A percentile compares a stretch with the other conserved stretches of the same genome.
These are phyloP conservation scores for Agrochola litura DNA, from an alignment of 2,888 invertebrate species.

Conservation along the genomic window DNA sequence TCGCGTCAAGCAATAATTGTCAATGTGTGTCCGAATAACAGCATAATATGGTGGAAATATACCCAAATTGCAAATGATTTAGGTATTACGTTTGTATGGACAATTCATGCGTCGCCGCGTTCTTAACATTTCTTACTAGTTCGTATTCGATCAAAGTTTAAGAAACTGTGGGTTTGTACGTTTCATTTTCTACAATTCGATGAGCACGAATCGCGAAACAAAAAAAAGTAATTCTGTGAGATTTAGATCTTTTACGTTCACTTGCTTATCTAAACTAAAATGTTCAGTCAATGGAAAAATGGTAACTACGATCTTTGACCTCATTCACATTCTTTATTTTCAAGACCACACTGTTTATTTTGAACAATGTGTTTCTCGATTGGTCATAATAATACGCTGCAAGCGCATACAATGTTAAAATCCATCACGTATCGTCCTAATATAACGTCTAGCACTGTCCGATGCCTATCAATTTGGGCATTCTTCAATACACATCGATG, in stretches of 20 bases:
- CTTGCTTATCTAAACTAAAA: conserved; percentile 43
- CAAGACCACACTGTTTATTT: conserved; percentile 59
- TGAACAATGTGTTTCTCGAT: conserved; percentile 61
- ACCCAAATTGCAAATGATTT: no score
- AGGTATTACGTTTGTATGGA: no score
- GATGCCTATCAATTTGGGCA: conserved; percentile 74
- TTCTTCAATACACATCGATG: conserved; percentile 74
- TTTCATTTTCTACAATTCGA: conserved; percentile 65
- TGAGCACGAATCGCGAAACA: conserved; percentile 61
- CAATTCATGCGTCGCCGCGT: no score
- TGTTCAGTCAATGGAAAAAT: conserved; percentile 51
- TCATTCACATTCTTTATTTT: conserved; percentile 55
- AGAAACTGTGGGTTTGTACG: conserved; percentile 56
- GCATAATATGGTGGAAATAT: no score
- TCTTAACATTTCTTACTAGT: conserved; percentile 74
- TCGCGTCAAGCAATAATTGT: no score
- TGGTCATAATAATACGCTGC: conserved; percentile 61
- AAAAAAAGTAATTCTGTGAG: conserved; percentile 27
- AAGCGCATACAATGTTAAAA: conserved; percentile 64
- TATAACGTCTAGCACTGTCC: conserved; percentile 66
- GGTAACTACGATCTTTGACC: conserved; percentile 50
- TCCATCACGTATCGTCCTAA: conserved; percentile 73
- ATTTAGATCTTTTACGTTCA: conserved; percentile 35
- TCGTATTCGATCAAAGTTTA: conserved; percentile 69
- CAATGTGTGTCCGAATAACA: no score